A percentile compares a stretch with the other conserved stretches of the same genome.
Conservation (phyloP, 2,888 invertebrate genomes). For the Mamestra brassicae region DNA sequence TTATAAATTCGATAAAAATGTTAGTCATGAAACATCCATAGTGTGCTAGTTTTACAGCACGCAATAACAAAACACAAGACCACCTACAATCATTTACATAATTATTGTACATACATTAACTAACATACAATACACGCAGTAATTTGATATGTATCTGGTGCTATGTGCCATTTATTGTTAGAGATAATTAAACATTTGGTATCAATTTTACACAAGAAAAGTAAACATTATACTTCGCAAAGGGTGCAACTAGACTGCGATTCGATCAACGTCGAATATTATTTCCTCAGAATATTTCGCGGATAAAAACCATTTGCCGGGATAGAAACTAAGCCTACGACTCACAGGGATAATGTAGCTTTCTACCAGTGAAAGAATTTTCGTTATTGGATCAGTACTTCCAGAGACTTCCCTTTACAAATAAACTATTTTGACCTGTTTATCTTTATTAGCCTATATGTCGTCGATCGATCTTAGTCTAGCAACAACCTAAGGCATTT, state of each 20-base stretch:
- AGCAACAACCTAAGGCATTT: no score
- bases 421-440: no score
- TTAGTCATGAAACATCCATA: slow-evolving; percentile 1
- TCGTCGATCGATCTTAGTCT: no score
- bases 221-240: neutral
- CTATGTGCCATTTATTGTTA: neutral
- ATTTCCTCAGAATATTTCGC: neutral
- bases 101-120: slow-evolving; percentile 14
- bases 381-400: no score
- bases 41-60: neutral
- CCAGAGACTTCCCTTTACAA: no score
- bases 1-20: neutral
- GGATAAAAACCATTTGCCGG: no score
- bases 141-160: slow-evolving; percentile 29
- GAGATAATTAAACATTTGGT: slow-evolving; percentile 8
- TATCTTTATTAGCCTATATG: no score
- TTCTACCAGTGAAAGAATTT: no score
- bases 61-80: slow-evolving; percentile 13
- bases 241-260: neutral
- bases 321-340: no score
- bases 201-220: neutral
- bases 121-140: slow-evolving; percentile 21
- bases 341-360: no score
- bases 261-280: neutral
- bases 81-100: neutral